phyloP scores from a whole-genome alignment of 2,888 invertebrate species.

The Strigamia crassipes region DNA sequence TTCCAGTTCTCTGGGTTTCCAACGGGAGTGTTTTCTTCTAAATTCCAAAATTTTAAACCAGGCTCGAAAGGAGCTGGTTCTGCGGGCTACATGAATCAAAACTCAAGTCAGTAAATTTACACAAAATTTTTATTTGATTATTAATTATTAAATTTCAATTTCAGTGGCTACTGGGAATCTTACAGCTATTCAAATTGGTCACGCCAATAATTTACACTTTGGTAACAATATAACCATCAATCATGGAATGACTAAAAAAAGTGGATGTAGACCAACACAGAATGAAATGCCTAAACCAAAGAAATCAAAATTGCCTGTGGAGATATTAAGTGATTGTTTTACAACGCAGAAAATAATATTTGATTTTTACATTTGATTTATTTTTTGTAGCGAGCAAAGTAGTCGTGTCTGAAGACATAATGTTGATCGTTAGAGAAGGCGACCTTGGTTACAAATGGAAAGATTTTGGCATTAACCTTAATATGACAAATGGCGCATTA shows the following conservation, averaged over 20 bases:
- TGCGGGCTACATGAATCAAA: too few relatives aligned
- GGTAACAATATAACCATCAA: neutral
- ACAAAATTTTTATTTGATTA: neutral
- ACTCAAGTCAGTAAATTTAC: too few relatives aligned
- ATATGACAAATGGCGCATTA: neutral
- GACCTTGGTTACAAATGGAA: constrained; percentile 2
- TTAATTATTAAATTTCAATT: neutral
- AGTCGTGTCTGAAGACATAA: neutral
- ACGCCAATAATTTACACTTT: neutral
- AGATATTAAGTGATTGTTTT: neutral
- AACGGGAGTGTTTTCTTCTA: too few relatives aligned
- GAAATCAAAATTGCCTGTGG: neutral
- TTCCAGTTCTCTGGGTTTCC: too few relatives aligned
- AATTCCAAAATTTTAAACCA: too few relatives aligned
- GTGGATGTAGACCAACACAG: neutral
- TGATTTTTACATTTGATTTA: neutral
- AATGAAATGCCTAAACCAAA: neutral
- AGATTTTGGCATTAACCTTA: neutral
- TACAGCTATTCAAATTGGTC: neutral
- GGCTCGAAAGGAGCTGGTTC: too few relatives aligned
- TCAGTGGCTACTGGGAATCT: neutral
- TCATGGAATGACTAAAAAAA: neutral
- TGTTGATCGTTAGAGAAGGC: neutral
- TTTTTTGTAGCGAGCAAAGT: neutral
- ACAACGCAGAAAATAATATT: neutral